Percentiles rank a stretch among this genome's conserved stretches.
These are phyloP conservation scores for Torymus tubicola DNA, from an alignment of 2,888 invertebrate species.

Conservation along the genomic window DNA sequence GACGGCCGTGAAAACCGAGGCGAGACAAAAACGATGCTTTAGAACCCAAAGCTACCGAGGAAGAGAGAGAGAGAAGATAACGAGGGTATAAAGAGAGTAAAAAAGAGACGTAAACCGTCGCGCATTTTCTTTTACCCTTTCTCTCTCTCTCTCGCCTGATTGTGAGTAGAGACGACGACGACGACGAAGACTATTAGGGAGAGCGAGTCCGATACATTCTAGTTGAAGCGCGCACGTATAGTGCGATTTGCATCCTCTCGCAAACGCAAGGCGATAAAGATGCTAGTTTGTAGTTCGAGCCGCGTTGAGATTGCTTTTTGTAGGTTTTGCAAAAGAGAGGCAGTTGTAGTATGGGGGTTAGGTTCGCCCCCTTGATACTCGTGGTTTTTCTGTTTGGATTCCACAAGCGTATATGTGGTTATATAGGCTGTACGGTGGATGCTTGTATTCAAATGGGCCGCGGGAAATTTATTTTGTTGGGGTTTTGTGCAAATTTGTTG, in stretches of 20 bases:
- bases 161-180: too few species aligned
- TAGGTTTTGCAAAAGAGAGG: too few species aligned
- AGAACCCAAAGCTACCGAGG: not conserved
- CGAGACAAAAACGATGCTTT: not conserved
- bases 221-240: constrained; percentile 4
- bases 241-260: constrained; percentile 29
- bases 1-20: not conserved
- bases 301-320: too few species aligned
- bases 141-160: constrained; percentile 10
- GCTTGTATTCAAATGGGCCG: too few species aligned
- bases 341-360: too few species aligned
- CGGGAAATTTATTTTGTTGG: too few species aligned
- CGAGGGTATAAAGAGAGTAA: constrained; percentile 31
- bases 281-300: not conserved
- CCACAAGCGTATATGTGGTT: too few species aligned
- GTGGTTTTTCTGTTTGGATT: too few species aligned
- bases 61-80: constrained; percentile 3
- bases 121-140: constrained; percentile 7
- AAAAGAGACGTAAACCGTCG: constrained; percentile 37
- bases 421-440: too few species aligned
- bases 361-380: too few species aligned
- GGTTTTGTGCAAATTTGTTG: too few species aligned
- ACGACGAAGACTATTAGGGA: too few species aligned
- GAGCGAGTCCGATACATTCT: constrained; percentile 19
- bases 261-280: not conserved